Percentiles rank a stretch among this genome's conserved stretches.
These are phyloP conservation scores for Acrossocheilus wenchowensis DNA, from an alignment of 2,797 vertebrate genomes.

Conservation along the genomic window DNA sequence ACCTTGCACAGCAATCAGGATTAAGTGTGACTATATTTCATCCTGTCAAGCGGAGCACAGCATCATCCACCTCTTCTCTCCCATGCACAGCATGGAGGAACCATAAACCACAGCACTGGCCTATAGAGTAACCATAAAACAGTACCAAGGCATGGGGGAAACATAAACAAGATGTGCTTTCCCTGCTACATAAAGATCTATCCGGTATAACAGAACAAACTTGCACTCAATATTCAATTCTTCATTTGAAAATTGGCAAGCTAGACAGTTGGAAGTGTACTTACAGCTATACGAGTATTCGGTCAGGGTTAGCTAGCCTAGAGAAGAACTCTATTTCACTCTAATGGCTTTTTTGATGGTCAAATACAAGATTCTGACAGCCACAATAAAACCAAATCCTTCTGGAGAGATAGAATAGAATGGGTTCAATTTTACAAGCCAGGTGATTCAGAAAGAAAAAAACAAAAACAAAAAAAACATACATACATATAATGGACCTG, in stretches of 20 bases:
- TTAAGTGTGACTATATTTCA: conserved; percentile 78
- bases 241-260: conserved; percentile 41
- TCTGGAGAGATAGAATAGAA: background rate
- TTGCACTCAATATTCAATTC: conserved; percentile 58
- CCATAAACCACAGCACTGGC: conserved; percentile 65
- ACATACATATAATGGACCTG: background rate
- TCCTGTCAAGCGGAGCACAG: conserved; percentile 69
- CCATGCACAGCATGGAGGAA: conserved; percentile 47
- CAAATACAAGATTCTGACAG: conserved; percentile 5
- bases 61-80: conserved; percentile 53
- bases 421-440: background rate
- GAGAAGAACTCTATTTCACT: conserved; percentile 23
- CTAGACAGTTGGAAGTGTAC: background rate
- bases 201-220: conserved; percentile 61
- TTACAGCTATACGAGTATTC: background rate
- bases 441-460: background rate
- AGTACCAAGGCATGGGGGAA: conserved; percentile 59
- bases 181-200: conserved; percentile 55
- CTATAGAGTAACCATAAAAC: conserved; percentile 62
- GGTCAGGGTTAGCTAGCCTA: background rate
- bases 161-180: conserved; percentile 67
- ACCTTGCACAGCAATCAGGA: conserved; percentile 73
- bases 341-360: conserved; percentile 16
- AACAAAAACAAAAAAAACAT: no score
- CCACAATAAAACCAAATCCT: background rate